Evolutionary conservation across 64 coral and sea anemone species (phyloP).

Genomic region (Montipora capricornis): DNA sequence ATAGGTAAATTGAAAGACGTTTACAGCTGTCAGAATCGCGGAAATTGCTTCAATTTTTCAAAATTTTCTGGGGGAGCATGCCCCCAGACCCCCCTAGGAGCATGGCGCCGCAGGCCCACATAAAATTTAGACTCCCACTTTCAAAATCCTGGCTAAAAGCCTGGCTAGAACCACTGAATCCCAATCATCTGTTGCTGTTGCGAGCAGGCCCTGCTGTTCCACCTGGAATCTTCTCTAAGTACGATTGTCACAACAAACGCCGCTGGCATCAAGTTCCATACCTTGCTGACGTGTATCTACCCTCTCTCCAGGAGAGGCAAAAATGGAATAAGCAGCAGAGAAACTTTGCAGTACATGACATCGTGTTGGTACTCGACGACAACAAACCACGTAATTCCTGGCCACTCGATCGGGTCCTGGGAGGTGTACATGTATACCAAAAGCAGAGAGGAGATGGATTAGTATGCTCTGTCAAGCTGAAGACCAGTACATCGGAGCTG

Average conservation of each 20-base stretch:
- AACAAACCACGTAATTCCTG: not conserved
- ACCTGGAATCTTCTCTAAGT: not conserved
- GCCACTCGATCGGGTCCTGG: not conserved
- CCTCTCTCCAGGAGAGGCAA: not conserved
- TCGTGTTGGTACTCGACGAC: too few relatives aligned
- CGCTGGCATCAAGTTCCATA: not conserved
- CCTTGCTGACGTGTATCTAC: not conserved
- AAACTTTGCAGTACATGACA: too few relatives aligned
- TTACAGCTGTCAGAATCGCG: too few relatives aligned
- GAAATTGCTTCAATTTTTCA: too few relatives aligned
- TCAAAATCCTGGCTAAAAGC: too few relatives aligned
- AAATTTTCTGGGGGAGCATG: too few relatives aligned
- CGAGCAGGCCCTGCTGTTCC: not conserved
- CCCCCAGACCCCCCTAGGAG: too few relatives aligned
- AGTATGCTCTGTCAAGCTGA: constrained; percentile 43
- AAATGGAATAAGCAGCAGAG: too few relatives aligned
- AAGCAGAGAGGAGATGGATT: constrained; percentile 23
- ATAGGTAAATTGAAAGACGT: too few relatives aligned
- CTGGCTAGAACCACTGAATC: not conserved
- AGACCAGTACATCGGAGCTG: constrained; percentile 12
- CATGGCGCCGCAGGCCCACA: too few relatives aligned
- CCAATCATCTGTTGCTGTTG: not conserved
- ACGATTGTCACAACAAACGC: not conserved
- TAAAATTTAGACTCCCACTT: too few relatives aligned
- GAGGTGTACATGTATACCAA: too few relatives aligned